phyloP scores from a whole-genome alignment of 2,797 vertebrate species.

The Threskiornis aethiopicus region DNA sequence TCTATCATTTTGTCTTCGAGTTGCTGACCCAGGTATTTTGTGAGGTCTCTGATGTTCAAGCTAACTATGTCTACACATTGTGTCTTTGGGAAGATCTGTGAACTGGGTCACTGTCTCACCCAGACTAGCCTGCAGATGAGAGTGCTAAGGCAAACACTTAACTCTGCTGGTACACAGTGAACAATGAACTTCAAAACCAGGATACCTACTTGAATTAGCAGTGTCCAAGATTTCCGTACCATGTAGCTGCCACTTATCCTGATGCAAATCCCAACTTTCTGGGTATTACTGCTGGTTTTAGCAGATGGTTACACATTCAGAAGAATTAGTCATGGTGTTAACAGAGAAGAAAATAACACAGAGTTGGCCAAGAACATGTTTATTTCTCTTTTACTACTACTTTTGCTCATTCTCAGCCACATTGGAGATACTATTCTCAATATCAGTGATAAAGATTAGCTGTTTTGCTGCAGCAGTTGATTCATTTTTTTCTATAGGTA shows the following conservation, averaged over 20 bases:
- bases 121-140: not conserved
- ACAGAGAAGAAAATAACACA: not conserved
- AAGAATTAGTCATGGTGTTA: not conserved
- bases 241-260: not conserved
- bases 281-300: not conserved
- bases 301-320: not conserved
- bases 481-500: not conserved
- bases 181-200: not conserved
- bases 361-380: not conserved
- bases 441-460: not conserved
- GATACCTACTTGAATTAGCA: not conserved
- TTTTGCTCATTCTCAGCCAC: conserved; percentile 5
- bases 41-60: not conserved
- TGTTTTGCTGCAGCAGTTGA: not conserved
- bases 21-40: not conserved
- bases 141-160: not conserved
- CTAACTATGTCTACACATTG: not conserved
- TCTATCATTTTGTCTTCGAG: not conserved
- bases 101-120: not conserved
- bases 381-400: not conserved
- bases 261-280: not conserved
- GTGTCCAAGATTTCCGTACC: not conserved
- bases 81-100: not conserved
- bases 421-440: not conserved
- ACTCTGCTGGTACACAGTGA: not conserved